Conservation (phyloP, 1,140 invertebrate genomes). For the Drosophila parvula region DNA sequence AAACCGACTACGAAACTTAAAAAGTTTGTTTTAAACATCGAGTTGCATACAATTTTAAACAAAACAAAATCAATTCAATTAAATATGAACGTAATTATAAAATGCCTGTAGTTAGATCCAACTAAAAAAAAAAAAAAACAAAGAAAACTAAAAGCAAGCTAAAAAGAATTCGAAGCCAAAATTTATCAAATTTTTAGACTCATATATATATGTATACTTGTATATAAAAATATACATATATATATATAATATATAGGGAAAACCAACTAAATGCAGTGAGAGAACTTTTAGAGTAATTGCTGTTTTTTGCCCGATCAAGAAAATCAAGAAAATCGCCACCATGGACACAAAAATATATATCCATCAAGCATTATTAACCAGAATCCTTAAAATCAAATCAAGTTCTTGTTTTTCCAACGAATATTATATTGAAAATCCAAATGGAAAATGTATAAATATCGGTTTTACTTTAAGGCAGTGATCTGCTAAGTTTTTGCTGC, state of each 20-base stretch:
- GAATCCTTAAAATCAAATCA: no score
- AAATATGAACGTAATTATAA: constrained; percentile 32
- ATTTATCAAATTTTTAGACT: constrained; percentile 77
- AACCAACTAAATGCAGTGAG: constrained; percentile 30
- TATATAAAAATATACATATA: constrained; percentile 35
- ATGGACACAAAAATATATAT: no score
- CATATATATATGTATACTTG: constrained; percentile 25
- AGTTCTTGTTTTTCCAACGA: no score
- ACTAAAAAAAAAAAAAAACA: constrained; percentile 36
- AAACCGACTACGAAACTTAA: constrained; percentile 67
- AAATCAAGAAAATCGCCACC: constrained; percentile 6
- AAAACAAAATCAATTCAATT: constrained; percentile 39
- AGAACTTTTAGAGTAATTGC: constrained; percentile 24
- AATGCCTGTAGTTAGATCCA: constrained; percentile 79
- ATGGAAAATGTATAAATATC: no score
- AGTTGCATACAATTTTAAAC: constrained; percentile 59
- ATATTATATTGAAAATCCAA: no score
- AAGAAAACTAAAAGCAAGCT: constrained; percentile 36
- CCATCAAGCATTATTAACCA: no score
- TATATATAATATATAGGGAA: constrained; percentile 9
- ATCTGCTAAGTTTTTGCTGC: no score
- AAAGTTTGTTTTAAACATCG: constrained; percentile 72
- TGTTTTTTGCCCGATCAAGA: constrained; percentile 38
- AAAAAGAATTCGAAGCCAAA: constrained; percentile 74
- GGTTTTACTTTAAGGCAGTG: no score